Conservation (phyloP, 2,888 invertebrate genomes). For the Drosophila mulleri region DNA sequence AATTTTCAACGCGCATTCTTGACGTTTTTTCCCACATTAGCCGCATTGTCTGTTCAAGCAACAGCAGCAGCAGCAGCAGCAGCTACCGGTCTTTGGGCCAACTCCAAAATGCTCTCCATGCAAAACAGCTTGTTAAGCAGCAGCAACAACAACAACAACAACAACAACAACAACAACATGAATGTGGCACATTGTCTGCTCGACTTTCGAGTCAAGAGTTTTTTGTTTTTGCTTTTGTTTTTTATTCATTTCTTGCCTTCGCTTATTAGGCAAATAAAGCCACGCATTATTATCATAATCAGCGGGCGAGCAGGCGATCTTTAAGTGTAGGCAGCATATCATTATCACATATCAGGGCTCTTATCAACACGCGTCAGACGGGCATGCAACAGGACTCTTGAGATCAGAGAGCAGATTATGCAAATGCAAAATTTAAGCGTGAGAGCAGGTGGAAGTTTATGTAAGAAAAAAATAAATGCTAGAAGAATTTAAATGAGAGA, state of each 20-base stretch:
- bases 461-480: background rate
- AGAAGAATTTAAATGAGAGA: background rate
- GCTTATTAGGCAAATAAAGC: slow-evolving; percentile 76
- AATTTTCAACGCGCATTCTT: slow-evolving; percentile 79
- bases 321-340: slow-evolving; percentile 41
- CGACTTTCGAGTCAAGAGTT: slow-evolving; percentile 52
- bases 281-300: slow-evolving; percentile 77
- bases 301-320: background rate
- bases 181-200: slow-evolving; percentile 65
- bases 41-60: slow-evolving; percentile 71
- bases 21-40: slow-evolving; percentile 84
- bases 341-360: slow-evolving; percentile 46
- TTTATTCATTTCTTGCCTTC: slow-evolving; percentile 4
- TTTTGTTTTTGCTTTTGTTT: background rate
- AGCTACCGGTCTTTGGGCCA: slow-evolving; percentile 65
- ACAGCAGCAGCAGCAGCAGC: slow-evolving; percentile 8
- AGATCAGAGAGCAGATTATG: slow-evolving; percentile 28
- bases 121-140: slow-evolving; percentile 83
- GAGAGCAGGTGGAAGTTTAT: background rate
- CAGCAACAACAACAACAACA: slow-evolving; percentile 34
- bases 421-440: background rate
- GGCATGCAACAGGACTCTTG: slow-evolving; percentile 22
- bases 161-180: slow-evolving; percentile 26
- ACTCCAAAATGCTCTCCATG: slow-evolving; percentile 62
- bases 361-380: slow-evolving; percentile 39